Evolutionary conservation across 2,888 invertebrate genomes (phyloP), one percentile per base, ranked within the genome.

Genomic region (Mythimna impura): DNA sequence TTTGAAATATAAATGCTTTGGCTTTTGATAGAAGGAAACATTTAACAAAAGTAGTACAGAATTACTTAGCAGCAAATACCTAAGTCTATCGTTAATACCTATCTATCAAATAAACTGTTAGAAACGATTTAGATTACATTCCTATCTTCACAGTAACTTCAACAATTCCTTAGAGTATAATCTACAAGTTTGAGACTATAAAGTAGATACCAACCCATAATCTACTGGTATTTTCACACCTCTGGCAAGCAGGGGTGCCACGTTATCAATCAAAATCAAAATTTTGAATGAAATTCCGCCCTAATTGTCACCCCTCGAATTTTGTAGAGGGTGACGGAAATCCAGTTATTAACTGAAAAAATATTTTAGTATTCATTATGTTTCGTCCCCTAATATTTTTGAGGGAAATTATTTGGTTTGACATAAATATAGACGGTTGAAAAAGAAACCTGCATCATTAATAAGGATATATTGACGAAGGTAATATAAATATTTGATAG

Each of bases 251-350:
- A 30, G 57, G 67, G 70, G 66, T 72, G 81, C 73, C 72, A 85
- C 84, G 85, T 82, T 90, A 89, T 91, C 90, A 88, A 89, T 92
- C 90, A 91, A 87, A 89, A 88, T 84, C 86, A 86, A 81, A 65
- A 81, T 79, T 79, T 79, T 86, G 80, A 89, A 87, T 87, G 87
- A 89, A 90, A 90, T 92, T 90, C 89, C 88, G 87, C 88, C 86
- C 89, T 89, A 91, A 91, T 93, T 91, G 89, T 87, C 88, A 78
- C 87, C 90, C 90, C 87, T 86, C 85, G 71, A 77, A 84, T 82
- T 82, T 78, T 40, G 80, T 58, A 36, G 68, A 74, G 71, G 74
- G 73, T 47, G 77, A 73, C 68, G 73, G 64, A 83, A 84, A 86
- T 67, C 64, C 80, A 79, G 66, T 77, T 66, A 81, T 77, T 61